These are phyloP conservation scores for Eurytoma californica DNA, from an alignment of 2,888 invertebrate genomes.

Conservation along the genomic window DNA sequence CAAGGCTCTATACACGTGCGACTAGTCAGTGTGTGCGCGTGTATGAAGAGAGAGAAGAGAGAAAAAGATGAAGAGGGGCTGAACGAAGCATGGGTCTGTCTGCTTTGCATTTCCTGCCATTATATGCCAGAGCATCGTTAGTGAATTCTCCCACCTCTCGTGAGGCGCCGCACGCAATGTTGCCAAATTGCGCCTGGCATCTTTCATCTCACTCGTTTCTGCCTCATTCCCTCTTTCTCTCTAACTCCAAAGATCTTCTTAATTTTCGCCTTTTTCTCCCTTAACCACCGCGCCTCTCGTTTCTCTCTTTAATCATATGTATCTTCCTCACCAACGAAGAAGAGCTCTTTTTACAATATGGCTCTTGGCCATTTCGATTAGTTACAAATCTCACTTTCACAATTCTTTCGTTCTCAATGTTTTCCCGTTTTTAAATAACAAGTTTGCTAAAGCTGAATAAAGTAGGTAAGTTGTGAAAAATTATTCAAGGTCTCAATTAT, in stretches of 20 bases:
- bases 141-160: constrained; percentile 47
- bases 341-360: no score
- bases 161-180: constrained; percentile 59
- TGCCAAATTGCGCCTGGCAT: constrained; percentile 56
- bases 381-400: no score
- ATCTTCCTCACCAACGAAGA: no score
- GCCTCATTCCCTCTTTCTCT: not conserved
- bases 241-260: constrained; percentile 13
- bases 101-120: constrained; percentile 64
- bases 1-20: not conserved
- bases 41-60: not conserved
- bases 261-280: constrained; percentile 27
- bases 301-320: not conserved
- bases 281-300: not conserved
- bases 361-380: no score
- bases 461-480: no score
- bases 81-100: constrained; percentile 11
- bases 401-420: no score
- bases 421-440: no score
- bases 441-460: no score
- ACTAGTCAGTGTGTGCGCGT: not conserved
- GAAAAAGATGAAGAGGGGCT: not conserved
- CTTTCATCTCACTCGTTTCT: not conserved
- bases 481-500: no score
- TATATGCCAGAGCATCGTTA: constrained; percentile 62